Percentiles rank a stretch among this genome's conserved stretches.
These are phyloP conservation scores for Ormia ochracea DNA, from an alignment of 2,888 invertebrate species.

Conservation along the genomic window DNA sequence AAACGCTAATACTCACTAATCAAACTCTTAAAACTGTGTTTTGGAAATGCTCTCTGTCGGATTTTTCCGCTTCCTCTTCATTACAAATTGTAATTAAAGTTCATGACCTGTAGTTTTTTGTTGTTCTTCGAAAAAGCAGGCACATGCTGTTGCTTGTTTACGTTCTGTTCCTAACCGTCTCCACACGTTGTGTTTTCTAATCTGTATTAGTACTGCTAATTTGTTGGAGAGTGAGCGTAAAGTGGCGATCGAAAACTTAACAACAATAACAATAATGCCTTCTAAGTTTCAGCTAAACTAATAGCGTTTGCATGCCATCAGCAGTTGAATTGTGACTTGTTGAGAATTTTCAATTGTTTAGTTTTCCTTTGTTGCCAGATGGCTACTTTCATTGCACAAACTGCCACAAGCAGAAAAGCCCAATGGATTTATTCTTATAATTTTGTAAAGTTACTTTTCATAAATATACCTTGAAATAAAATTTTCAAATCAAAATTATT, in stretches of 20 bases:
- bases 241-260: constrained; percentile 28
- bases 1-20: not conserved
- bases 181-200: not conserved
- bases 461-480: too few species aligned
- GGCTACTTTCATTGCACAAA: too few species aligned
- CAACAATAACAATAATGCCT: constrained; percentile 3
- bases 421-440: too few species aligned
- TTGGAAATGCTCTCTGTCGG: not conserved
- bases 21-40: not conserved
- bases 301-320: constrained; percentile 37
- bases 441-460: too few species aligned
- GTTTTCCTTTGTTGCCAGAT: not conserved
- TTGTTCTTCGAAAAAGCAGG: not conserved
- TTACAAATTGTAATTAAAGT: constrained; percentile 45
- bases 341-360: constrained; percentile 23
- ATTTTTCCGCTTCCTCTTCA: constrained; percentile 7
- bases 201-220: constrained; percentile 30
- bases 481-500: too few species aligned
- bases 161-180: not conserved
- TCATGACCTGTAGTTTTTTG: constrained; percentile 31
- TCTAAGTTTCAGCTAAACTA: constrained; percentile 18
- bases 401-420: too few species aligned
- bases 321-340: constrained; percentile 25
- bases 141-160: constrained; percentile 25
- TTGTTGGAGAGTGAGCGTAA: constrained; percentile 47